Percentiles rank a stretch among this genome's conserved stretches.
phyloP scores from a whole-genome alignment of 2,888 invertebrate genomes.

The Ashinkailepas kermadecensis region DNA sequence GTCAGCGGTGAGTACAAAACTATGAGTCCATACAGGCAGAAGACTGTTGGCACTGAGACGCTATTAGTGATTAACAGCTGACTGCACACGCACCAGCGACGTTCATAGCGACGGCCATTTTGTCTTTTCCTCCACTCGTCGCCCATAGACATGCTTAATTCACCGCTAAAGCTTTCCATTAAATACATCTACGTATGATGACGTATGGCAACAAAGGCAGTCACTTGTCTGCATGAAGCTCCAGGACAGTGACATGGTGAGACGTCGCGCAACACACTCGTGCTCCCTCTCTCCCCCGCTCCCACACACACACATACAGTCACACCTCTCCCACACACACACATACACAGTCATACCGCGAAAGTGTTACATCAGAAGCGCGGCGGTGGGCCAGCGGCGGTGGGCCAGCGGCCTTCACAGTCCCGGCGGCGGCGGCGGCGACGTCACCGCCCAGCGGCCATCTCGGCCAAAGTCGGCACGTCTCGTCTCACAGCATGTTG shows the following conservation, averaged over 20 bases:
- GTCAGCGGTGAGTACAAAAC: slow-evolving; percentile 4
- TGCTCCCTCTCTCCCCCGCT: not conserved
- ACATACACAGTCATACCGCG: not conserved
- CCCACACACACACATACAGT: not conserved
- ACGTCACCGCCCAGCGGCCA: too few species aligned
- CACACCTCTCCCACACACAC: not conserved
- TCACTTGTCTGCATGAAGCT: not conserved
- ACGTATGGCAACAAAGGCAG: slow-evolving; percentile 16
- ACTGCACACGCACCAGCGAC: not conserved
- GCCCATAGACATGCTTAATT: not conserved
- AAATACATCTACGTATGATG: slow-evolving; percentile 13
- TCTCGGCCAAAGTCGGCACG: too few species aligned
- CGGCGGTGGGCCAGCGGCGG: not conserved
- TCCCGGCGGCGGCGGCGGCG: not conserved
- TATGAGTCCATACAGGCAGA: not conserved
- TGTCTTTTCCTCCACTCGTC: not conserved
- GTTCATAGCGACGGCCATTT: not conserved
- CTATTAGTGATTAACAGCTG: not conserved
- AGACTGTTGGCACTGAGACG: not conserved
- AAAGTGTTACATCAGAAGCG: too few species aligned
- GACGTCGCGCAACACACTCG: not conserved
- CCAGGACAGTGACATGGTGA: not conserved
- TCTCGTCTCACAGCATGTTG: not conserved
- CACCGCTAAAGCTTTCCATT: not conserved
- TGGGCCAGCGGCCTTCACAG: too few species aligned